These are phyloP conservation scores for Thalpophila matura DNA, from an alignment of 2,888 invertebrate species.

Conservation along the genomic window DNA sequence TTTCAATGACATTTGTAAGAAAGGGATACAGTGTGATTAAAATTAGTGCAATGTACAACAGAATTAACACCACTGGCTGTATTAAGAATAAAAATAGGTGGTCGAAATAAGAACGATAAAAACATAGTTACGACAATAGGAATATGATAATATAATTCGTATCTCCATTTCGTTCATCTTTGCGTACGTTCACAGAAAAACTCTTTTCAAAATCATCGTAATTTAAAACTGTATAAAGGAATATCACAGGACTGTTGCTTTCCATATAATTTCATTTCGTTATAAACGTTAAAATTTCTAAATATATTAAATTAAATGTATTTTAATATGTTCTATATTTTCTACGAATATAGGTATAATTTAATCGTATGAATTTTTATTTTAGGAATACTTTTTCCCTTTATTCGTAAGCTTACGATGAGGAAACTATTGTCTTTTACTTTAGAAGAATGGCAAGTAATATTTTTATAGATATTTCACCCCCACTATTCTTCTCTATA, in stretches of 20 bases:
- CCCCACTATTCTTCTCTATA: no score
- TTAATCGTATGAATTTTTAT: conserved; percentile 35
- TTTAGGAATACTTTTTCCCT: conserved; percentile 41
- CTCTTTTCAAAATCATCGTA: conserved; percentile 7
- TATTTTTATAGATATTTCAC: no score
- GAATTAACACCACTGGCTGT: no score
- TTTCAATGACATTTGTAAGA: no score
- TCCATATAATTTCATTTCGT: conserved; percentile 47
- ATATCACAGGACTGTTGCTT: conserved; percentile 56
- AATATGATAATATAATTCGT: neutral
- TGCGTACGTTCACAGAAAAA: no score
- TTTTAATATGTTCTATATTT: conserved; percentile 45
- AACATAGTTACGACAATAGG: no score
- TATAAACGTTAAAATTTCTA: conserved; percentile 47
- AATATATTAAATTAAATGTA: conserved; percentile 49
- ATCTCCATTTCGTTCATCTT: neutral
- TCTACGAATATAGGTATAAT: conserved; percentile 34
- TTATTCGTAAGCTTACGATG: neutral
- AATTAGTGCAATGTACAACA: no score
- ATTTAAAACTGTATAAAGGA: conserved; percentile 44
- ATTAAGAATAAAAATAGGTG: no score
- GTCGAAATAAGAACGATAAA: no score
- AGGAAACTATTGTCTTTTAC: neutral
- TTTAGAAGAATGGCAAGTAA: neutral
- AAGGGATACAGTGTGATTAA: no score